Evolutionary conservation across 2,113 vertebrate genomes (phyloP).

Genomic region (Candoia aspera): DNA sequence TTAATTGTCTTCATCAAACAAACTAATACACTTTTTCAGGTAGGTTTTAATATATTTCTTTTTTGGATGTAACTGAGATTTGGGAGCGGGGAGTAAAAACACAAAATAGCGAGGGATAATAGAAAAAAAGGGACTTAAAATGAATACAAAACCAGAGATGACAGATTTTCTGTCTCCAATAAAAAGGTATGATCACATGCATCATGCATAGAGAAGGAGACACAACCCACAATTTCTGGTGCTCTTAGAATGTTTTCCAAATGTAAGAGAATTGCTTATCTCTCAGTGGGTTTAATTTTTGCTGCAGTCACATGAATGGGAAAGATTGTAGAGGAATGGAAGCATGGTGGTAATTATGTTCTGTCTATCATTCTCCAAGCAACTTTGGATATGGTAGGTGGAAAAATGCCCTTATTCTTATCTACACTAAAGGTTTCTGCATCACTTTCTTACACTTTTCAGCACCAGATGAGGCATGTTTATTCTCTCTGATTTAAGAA

Average conservation of each 20-base stretch:
- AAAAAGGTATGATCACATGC: background rate
- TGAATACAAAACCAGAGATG: too few relatives aligned
- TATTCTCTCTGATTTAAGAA: background rate
- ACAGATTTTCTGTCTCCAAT: background rate
- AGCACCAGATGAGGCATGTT: background rate
- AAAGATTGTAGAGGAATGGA: background rate
- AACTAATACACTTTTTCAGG: too few relatives aligned
- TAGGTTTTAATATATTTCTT: too few relatives aligned
- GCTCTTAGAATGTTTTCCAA: background rate
- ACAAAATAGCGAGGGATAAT: too few relatives aligned
- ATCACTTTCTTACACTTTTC: background rate
- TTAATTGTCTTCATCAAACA: too few relatives aligned
- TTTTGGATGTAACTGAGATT: too few relatives aligned
- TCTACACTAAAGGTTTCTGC: background rate
- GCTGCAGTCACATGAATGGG: background rate
- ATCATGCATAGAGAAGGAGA: background rate
- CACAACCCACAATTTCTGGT: background rate
- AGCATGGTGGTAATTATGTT: background rate
- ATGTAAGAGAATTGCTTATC: background rate
- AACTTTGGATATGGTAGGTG: background rate
- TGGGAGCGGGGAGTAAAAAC: too few relatives aligned
- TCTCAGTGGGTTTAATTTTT: background rate
- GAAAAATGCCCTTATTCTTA: background rate
- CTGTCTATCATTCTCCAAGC: background rate
- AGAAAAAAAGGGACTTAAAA: too few relatives aligned